Base-by-base conservation (phyloP, 1,140 invertebrate genomes). In the Bombus affinis region DNA sequence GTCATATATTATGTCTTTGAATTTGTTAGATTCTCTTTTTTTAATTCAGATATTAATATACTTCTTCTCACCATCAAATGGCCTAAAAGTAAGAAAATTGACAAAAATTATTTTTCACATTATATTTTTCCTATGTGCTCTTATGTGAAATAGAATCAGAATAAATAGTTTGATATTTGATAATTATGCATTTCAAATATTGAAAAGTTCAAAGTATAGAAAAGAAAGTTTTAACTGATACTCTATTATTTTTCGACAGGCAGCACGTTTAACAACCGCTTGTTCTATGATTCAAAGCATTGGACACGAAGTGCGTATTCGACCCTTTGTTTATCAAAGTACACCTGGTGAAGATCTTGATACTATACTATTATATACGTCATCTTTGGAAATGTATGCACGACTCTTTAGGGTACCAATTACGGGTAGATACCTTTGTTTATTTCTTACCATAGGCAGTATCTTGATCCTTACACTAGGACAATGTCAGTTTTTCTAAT, bases 261-360 rank as follows among this genome's bases (percentile, higher is more conserved):
- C 98, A 44, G 97, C 98, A 25, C 95, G 97, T 70, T 96, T 98
- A 91, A 97, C 97, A 4, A 96, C 96, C n/a, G 96, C 97, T 15
- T 98, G 97, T 91, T 95, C 96, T 22, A 96, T 96, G 90, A 96
- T 97, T 35, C 96, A 96, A 93, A 95, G 95, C 70, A 96, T 97
- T 85, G 97, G 97, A 0, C 97, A 98, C 91, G 97, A 98, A 93
- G 96, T 98, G 72, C 95, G 97, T 59, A 96, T 96, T n/a, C 95
- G 97, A 42, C 97, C 97, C 4, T 98, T 97, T 92, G 96, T 97
- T 4, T 97, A 98, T 95, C 97, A 97, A 93, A 96, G 96, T 87
- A 97, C 97, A 44, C 96, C 97, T 2, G 96, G 96, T 68, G 96
- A 96, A 89, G 97, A 98, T 95, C 95, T 98, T 71, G 97, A 97